Percentiles rank a stretch among this genome's conserved stretches.
These are phyloP conservation scores for Drosophila neonasuta DNA, from an alignment of 2,888 invertebrate genomes.

Conservation along the genomic window DNA sequence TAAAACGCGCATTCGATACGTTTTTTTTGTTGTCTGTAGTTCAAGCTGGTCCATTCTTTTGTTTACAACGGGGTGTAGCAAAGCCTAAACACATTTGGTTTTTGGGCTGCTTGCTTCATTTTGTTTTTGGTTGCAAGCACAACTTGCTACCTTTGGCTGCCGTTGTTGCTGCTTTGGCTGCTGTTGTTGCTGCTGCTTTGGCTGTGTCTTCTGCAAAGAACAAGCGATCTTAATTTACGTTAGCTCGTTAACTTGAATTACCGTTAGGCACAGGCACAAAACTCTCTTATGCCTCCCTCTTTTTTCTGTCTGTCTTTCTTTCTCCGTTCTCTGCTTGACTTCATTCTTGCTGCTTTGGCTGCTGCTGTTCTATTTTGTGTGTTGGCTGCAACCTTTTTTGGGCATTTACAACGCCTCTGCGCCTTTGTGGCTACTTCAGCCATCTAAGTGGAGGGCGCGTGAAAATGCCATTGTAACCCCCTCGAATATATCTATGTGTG, in stretches of 20 bases:
- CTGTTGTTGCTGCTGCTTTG: background rate
- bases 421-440: conserved; percentile 54
- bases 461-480: conserved; percentile 69
- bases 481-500: conserved; percentile 23
- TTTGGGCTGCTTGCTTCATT: background rate
- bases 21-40: conserved; percentile 26
- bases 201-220: conserved; percentile 46
- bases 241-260: conserved; percentile 76
- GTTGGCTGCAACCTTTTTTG: conserved; percentile 68
- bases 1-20: conserved; percentile 49
- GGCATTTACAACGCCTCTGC: conserved; percentile 75
- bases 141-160: conserved; percentile 46
- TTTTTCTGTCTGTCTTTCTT: background rate
- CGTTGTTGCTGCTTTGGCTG: conserved; percentile 20
- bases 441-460: conserved; percentile 64
- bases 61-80: conserved; percentile 57
- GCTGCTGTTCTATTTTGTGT: conserved; percentile 36
- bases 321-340: conserved; percentile 1
- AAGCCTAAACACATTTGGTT: conserved; percentile 61
- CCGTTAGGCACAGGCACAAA: conserved; percentile 57
- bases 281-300: conserved; percentile 59
- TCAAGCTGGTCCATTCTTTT: conserved; percentile 55
- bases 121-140: conserved; percentile 35
- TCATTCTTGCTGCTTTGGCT: background rate
- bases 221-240: conserved; percentile 78